Evolutionary conservation across 2,797 vertebrate genomes (phyloP), one percentile per base, ranked within the genome.

Genomic region (Sebastes kiyomatsui): DNA sequence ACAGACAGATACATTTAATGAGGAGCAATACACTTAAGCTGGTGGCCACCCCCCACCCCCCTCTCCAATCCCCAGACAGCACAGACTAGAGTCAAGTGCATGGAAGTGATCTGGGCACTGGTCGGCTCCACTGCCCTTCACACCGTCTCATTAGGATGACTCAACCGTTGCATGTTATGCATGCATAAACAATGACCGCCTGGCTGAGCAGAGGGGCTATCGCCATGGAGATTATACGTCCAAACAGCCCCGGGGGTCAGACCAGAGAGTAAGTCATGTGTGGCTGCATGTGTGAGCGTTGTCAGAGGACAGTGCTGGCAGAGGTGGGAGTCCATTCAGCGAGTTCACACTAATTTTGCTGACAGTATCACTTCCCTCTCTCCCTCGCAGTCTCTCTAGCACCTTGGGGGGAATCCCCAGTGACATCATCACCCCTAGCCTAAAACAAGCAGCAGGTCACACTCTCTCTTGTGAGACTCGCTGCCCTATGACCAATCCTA

Each of bases 61-160:
- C 32, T 3, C 69, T 71, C 69, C 56, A 72, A 55, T 82, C 82
- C 77, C 81, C 82, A 82, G 81, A 91, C 65, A 84, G 69, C 66
- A 69, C 79, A 73, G 79, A 81, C 81, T 67, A 61, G 71, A 90
- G 85, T 90, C 81, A 91, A 90, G 88, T 88, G 84, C 77, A 86
- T 77, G 82, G 82, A 93, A 91, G 84, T 88, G 85, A 90, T 91
- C 75, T 16, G 82, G 85, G 79, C 84, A 88, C 88, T 77, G 88
- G 89, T 85, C 85, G 76, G 75, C 87, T 87, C 66, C 82, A 75
- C 85, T 87, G 82, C 73, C 88, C 90, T 78, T 88, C 83, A 88
- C 83, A 84, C 81, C 12, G 6, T 81, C 88, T 94, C 87, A 93
- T 93, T 91, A 92, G 62, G 85, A 87, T 86, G 85, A 89, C 85